These are phyloP conservation scores for Erythrocercus mccallii DNA, from an alignment of 2,113 vertebrate genomes.

Conservation along the genomic window DNA sequence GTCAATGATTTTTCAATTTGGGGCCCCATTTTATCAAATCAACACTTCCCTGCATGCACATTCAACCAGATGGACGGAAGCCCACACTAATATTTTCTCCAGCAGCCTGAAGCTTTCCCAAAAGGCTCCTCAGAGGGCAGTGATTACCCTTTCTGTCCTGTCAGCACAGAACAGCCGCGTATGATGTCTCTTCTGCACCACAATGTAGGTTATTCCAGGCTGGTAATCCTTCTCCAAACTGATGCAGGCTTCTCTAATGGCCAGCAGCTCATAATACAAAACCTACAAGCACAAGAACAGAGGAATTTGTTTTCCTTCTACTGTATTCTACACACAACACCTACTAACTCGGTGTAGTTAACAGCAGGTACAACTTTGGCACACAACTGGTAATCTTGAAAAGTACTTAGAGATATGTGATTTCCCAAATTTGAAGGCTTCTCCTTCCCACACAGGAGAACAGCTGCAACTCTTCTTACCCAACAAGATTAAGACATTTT, in stretches of 20 bases:
- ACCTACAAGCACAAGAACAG: slow-evolving; percentile 76
- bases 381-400: not conserved
- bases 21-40: not conserved
- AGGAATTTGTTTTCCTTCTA: not conserved
- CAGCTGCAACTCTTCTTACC: not conserved
- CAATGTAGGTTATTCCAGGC: slow-evolving; percentile 98
- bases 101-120: not conserved
- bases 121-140: not conserved
- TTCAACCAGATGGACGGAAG: not conserved
- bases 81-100: not conserved
- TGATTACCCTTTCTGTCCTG: slow-evolving; percentile 93
- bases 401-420: not conserved
- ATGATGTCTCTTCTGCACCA: slow-evolving; percentile 99
- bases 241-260: slow-evolving; percentile 98
- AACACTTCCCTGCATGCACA: not conserved
- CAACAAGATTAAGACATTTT: not conserved
- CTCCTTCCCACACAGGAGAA: not conserved
- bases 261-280: slow-evolving; percentile 97
- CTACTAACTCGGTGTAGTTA: not conserved
- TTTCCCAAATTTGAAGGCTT: not conserved
- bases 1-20: not conserved
- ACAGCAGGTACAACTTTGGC: not conserved
- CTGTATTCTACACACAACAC: not conserved
- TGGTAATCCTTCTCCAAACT: slow-evolving; percentile 99
- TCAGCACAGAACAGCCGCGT: slow-evolving; percentile 98